Evolutionary conservation across 2,113 vertebrate species (phyloP), one percentile per base, ranked within the genome.

Genomic region (Archocentrus centrarchus): DNA sequence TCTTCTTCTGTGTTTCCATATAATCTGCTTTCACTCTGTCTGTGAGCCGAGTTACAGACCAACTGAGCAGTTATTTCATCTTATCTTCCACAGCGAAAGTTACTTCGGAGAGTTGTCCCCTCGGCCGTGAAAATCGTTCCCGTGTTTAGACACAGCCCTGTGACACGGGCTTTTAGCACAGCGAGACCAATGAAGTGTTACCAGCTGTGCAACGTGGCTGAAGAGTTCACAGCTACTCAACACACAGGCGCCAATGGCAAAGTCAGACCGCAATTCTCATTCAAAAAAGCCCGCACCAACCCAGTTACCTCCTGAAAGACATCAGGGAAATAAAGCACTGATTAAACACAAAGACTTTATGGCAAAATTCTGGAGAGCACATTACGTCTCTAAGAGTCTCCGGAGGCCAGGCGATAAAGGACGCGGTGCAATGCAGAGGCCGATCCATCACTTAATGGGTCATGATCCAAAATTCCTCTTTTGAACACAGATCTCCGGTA

Each of bases 121-220:
- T 86, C 77, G 83, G 88, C 85, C 27, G 92, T 88, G 81, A 93
- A 93, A 93, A 93, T 79, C 85, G 11, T 92, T 93, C 88, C 88
- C 78, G 85, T 94, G 92, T 94, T 92, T 77, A 6, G 84, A 82
- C 58, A 11, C 39, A 73, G 77, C 80, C 66, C 75, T 86, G 88
- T 73, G 80, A 83, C 55, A 39, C 6, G 27, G 84, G 91, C 93
- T 93, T 95, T 94, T 95, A 93, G 93, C 94, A 77, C 91, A n/a
- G 53, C 37, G 58, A 44, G 64, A 24, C 75, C 90, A 89, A 1
- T 82, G 88, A 84, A 86, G 88, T 62, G 81, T 93, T 68, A 85
- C 22, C 20, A 50, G 32, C 78, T 66, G n/a, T 35, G 30, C 77
- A 20, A 14, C 7, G 0, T 59, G 50, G 44, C 47, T 30, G 41